phyloP scores from a whole-genome alignment of 2,888 invertebrate genomes.

The Volucella inanis region DNA sequence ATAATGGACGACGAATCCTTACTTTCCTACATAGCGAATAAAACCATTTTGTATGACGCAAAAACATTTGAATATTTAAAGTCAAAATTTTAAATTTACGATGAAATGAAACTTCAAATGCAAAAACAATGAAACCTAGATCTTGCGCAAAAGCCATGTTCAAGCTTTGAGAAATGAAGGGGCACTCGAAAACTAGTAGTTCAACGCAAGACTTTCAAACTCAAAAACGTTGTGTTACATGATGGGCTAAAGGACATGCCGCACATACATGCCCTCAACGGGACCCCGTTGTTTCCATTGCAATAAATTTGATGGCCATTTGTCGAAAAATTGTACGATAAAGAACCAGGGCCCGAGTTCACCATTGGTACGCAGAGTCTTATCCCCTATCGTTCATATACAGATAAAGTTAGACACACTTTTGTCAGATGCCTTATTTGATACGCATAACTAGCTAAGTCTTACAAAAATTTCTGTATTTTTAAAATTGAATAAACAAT shows the following conservation, averaged over 20 bases:
- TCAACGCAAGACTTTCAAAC: constrained; percentile 1
- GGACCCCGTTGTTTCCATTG: constrained; percentile 4
- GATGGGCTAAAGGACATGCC: constrained; percentile 27
- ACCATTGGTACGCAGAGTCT: constrained; percentile 1
- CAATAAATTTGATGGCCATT: constrained; percentile 1
- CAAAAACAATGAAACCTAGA: too few relatives aligned
- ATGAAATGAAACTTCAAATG: too few relatives aligned
- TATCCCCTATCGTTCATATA: neutral
- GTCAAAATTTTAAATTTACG: neutral
- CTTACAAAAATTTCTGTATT: too few relatives aligned
- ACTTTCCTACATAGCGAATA: too few relatives aligned
- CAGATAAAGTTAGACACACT: neutral
- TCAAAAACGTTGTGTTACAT: constrained; percentile 38
- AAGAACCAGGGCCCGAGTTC: neutral
- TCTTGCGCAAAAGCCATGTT: constrained; percentile 8
- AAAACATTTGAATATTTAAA: too few relatives aligned
- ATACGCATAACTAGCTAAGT: too few relatives aligned
- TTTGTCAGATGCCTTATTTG: too few relatives aligned
- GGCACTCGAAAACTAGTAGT: neutral
- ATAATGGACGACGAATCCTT: too few relatives aligned
- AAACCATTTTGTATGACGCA: too few relatives aligned
- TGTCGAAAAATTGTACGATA: constrained; percentile 3
- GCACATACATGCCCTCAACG: neutral
- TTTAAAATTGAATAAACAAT: too few relatives aligned
- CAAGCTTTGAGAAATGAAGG: constrained; percentile 3